Evolutionary conservation across 2,888 invertebrate species (phyloP).

Genomic region (Drosophila rubida): DNA sequence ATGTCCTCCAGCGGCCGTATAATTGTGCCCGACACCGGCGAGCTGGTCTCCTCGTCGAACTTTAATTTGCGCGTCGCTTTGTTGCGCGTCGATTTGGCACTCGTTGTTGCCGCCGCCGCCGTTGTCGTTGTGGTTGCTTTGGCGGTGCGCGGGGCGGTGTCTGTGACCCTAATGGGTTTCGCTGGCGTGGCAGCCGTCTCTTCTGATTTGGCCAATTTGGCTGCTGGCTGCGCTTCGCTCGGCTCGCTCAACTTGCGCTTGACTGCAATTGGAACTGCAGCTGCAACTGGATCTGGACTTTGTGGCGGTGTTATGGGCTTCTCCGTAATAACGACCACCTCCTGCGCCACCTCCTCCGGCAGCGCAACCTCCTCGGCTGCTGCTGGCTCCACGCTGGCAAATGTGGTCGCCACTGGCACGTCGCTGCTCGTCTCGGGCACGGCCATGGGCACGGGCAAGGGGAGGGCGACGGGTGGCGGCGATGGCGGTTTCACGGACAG

Average conservation of each 20-base stretch:
- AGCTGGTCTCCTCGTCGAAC: constrained; percentile 96
- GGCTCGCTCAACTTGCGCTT: constrained; percentile 61
- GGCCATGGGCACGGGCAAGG: constrained; percentile 7
- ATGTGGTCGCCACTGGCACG: constrained; percentile 77
- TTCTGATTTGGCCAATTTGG: constrained; percentile 72
- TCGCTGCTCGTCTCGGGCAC: constrained; percentile 38
- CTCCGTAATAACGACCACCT: constrained; percentile 57
- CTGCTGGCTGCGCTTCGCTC: constrained; percentile 58
- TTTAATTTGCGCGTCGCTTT: constrained; percentile 91
- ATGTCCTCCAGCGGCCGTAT: constrained; percentile 92
- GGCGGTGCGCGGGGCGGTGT: constrained; percentile 80
- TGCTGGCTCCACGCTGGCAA: constrained; percentile 73
- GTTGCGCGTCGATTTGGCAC: constrained; percentile 83
- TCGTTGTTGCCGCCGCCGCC: constrained; percentile 48
- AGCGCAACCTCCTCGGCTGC: constrained; percentile 15
- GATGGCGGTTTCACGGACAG: constrained; percentile 88
- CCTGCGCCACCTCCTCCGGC: constrained; percentile 50
- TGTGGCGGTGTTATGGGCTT: constrained; percentile 55
- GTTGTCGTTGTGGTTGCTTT: constrained; percentile 66
- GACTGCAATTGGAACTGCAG: constrained; percentile 55
- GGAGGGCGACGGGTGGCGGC: constrained; percentile 58
- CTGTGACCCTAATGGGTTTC: constrained; percentile 75
- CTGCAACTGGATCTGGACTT: constrained; percentile 64
- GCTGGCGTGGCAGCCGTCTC: constrained; percentile 72
- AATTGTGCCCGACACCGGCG: constrained; percentile 97